Evolutionary conservation across 2,113 vertebrate genomes (phyloP).

Genomic region (Aphyosemion australe): DNA sequence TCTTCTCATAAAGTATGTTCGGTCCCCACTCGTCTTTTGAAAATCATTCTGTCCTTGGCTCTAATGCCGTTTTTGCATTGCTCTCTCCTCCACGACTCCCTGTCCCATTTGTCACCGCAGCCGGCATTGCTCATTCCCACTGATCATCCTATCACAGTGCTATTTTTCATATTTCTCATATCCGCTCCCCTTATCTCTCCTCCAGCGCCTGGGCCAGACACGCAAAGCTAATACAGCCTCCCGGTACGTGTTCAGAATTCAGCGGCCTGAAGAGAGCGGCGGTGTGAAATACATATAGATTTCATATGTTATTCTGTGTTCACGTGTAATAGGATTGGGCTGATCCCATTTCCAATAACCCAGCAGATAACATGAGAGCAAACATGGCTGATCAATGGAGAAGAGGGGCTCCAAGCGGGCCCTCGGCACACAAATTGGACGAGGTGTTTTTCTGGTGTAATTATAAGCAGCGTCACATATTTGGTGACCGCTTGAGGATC

Average conservation of each 20-base stretch:
- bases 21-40: conserved; percentile 42
- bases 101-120: conserved; percentile 76
- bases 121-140: conserved; percentile 72
- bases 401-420: conserved; percentile 31
- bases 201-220: conserved; percentile 72
- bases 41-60: conserved; percentile 71
- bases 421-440: conserved; percentile 37
- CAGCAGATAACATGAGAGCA: conserved; percentile 59
- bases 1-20: conserved; percentile 46
- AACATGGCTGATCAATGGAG: conserved; percentile 62
- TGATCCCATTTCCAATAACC: conserved; percentile 73
- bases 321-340: conserved; percentile 67
- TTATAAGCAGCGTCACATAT: conserved; percentile 37
- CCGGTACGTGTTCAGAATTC: conserved; percentile 72
- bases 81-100: conserved; percentile 71
- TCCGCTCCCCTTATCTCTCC: conserved; percentile 78
- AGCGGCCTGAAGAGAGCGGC: conserved; percentile 61
- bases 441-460: conserved; percentile 13
- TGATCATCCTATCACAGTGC: conserved; percentile 79
- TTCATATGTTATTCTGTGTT: conserved; percentile 69
- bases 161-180: conserved; percentile 83
- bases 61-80: conserved; percentile 63
- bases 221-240: conserved; percentile 76
- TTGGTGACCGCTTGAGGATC: conserved; percentile 39
- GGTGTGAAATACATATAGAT: conserved; percentile 76